Evolutionary conservation across 2,888 invertebrate species (phyloP).

Genomic region (Charanyca ferruginea): DNA sequence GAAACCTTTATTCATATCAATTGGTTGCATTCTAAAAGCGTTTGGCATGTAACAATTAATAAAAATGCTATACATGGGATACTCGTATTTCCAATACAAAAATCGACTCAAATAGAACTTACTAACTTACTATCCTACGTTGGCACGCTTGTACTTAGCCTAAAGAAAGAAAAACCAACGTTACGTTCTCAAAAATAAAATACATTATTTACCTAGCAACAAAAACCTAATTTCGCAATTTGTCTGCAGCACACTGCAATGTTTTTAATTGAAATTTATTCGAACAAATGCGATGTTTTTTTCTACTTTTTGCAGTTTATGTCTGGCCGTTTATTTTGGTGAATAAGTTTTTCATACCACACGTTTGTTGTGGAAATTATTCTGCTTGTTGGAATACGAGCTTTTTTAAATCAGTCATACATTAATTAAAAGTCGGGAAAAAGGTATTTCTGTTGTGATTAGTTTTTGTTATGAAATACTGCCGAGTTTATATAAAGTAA

Average conservation of each 20-base stretch:
- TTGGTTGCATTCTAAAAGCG: neutral
- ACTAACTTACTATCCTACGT: no score
- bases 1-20: neutral
- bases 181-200: neutral
- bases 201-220: neutral
- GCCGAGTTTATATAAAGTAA: neutral
- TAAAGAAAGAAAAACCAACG: constrained; percentile 2
- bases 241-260: constrained; percentile 54
- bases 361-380: constrained; percentile 13
- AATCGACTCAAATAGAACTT: neutral
- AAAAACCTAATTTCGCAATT: constrained; percentile 55
- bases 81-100: no score
- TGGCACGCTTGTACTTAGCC: neutral
- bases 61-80: no score
- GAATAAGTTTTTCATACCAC: constrained; percentile 44
- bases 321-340: constrained; percentile 35
- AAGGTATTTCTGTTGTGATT: neutral
- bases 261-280: constrained; percentile 68
- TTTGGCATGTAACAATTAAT: neutral
- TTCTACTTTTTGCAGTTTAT: constrained; percentile 24
- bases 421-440: constrained; percentile 1
- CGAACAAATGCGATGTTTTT: constrained; percentile 39
- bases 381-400: constrained; percentile 2
- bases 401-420: constrained; percentile 27
- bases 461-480: neutral